A percentile compares a stretch with the other conserved stretches of the same genome.
Conservation (phyloP, 1,140 invertebrate genomes). For the Magallana angulata region DNA sequence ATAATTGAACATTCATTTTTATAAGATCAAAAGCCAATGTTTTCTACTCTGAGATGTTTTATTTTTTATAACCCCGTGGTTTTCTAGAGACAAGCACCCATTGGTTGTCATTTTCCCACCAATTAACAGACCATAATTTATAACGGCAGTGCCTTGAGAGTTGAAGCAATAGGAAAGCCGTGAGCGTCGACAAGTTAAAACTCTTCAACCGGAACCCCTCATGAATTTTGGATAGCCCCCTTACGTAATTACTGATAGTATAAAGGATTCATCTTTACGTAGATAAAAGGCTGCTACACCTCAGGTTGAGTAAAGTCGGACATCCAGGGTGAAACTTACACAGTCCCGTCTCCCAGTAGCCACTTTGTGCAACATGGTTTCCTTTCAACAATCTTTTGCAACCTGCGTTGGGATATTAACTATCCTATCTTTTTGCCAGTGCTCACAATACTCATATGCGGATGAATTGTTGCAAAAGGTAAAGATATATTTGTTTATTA, state of each 20-base stretch:
- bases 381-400: not conserved
- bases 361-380: not conserved
- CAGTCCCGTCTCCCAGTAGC: not conserved
- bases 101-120: not conserved
- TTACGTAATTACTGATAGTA: constrained; percentile 9
- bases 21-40: too few relatives aligned
- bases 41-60: too few relatives aligned
- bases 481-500: not conserved
- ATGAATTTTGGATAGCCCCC: constrained; percentile 34
- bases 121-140: constrained; percentile 19
- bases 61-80: too few relatives aligned
- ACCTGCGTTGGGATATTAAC: not conserved
- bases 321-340: not conserved
- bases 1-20: too few relatives aligned
- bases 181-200: not conserved
- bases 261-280: not conserved
- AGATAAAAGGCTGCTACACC: not conserved
- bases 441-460: not conserved
- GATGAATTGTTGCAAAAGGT: constrained; percentile 3
- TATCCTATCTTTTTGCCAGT: not conserved
- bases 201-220: constrained; percentile 31
- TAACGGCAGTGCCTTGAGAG: not conserved
- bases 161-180: not conserved
- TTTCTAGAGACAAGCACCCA: not conserved
- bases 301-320: not conserved